phyloP scores from a whole-genome alignment of 2,113 vertebrate species.

The Haemorhous mexicanus region DNA sequence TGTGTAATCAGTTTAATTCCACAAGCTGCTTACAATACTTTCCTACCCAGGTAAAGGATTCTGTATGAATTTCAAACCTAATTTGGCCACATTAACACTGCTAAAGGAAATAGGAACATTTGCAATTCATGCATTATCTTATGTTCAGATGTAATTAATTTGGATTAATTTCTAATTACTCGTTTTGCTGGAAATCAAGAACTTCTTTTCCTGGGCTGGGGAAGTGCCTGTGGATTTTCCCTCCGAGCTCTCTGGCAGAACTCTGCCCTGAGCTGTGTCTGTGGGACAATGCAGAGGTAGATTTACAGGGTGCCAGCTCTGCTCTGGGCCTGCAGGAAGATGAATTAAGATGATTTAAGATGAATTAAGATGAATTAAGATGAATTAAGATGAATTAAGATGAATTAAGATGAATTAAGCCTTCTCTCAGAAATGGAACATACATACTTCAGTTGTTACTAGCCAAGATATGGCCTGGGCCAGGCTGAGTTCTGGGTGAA shows the following conservation, averaged over 20 bases:
- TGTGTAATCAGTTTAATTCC: slow-evolving; percentile 12
- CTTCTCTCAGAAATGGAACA: slow-evolving; percentile 27
- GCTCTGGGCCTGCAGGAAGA: neutral
- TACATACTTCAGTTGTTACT: slow-evolving; percentile 7
- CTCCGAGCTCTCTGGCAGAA: neutral
- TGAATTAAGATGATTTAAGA: neutral
- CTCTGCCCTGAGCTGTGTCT: neutral
- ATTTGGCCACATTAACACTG: neutral
- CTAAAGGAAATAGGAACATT: slow-evolving; percentile 2
- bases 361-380: neutral
- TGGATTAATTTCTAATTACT: slow-evolving; percentile 41
- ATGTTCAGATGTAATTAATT: neutral
- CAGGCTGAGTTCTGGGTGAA: neutral
- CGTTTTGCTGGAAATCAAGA: neutral
- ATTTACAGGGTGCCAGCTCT: slow-evolving; percentile 41
- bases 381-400: neutral
- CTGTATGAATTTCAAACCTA: neutral
- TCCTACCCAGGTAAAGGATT: neutral
- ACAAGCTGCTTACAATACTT: neutral
- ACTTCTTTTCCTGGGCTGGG: slow-evolving; percentile 3
- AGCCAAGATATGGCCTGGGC: slow-evolving; percentile 26
- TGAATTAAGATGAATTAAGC: slow-evolving; percentile 24
- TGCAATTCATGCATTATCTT: neutral
- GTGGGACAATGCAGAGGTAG: slow-evolving; percentile 21
- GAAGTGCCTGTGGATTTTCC: slow-evolving; percentile 26